A percentile compares a stretch with the other conserved stretches of the same genome.
These are phyloP conservation scores for Pheosia gnoma DNA, from an alignment of 2,888 invertebrate genomes.

Conservation along the genomic window DNA sequence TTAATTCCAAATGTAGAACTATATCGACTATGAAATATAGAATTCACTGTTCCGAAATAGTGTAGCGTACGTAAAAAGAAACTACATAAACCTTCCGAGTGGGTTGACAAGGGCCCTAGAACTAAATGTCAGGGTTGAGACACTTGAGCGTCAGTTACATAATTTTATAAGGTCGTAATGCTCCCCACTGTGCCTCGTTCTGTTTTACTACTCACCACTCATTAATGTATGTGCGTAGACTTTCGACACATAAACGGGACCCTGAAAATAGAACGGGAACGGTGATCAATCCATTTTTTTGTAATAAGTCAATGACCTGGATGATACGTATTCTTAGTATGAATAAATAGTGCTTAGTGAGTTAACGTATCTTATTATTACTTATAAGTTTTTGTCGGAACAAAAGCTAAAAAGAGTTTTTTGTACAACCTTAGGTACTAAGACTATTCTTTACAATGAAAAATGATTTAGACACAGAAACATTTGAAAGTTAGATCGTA, in stretches of 20 bases:
- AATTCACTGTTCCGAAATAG: conserved; percentile 17
- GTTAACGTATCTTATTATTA: no score
- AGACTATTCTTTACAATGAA: no score
- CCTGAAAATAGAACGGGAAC: conserved; percentile 10
- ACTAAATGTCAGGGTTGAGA: conserved; percentile 64
- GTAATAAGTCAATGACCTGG: background rate
- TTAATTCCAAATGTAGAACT: background rate
- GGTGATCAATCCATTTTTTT: background rate
- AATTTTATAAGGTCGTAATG: conserved; percentile 69
- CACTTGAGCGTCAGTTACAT: conserved; percentile 63
- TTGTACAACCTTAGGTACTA: no score
- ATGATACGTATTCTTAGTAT: background rate
- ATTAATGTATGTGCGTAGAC: conserved; percentile 40
- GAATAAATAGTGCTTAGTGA: no score
- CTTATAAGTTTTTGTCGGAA: no score
- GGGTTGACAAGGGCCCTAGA: conserved; percentile 46
- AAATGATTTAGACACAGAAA: no score
- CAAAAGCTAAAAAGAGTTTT: no score
- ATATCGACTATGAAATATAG: conserved; percentile 21
- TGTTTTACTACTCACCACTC: conserved; percentile 53
- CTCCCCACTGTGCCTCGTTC: conserved; percentile 47
- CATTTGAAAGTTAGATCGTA: no score
- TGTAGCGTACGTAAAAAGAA: conserved; percentile 13
- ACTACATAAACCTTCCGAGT: conserved; percentile 30
- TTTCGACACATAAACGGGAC: conserved; percentile 11